Base-by-base conservation (phyloP, 2,113 vertebrate genomes). In the Pelecanus crispus region DNA sequence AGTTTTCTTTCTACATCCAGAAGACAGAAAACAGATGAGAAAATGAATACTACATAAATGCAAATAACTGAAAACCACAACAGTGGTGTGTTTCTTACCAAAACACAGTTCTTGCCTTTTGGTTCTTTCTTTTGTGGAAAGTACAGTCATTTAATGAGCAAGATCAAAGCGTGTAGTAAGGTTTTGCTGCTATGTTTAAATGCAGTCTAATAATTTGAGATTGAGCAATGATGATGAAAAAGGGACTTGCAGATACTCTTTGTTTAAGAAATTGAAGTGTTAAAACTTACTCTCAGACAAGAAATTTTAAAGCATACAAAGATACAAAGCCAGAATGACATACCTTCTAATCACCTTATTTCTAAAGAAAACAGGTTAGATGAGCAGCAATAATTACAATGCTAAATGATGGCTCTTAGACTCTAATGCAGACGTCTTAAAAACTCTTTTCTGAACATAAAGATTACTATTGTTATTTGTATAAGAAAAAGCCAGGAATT, bases 291-390 rank as follows among this genome's bases (percentile, higher is more conserved):
- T 40, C 36, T 83, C 36, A 50, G 6, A 67, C n/a, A 15, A 72
- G 6, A 85, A 82, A 59, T 67, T 52, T 53, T 47, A 68, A 90
- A 34, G 2, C 9, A 66, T 0, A 0, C 0, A 1, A 63, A 78
- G 28, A 31, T n/a, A 40, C 3, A 81, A 71, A 94, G 31, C 7
- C 47, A 82, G 32, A 82, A 88, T 53, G 5, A 36, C 4, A 47
- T 24, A 21, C 4, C 3, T 40, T 15, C 34, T 70, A 59, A 59
- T 62, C 24, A 40, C 6, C 1, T 17, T 53, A 36, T 63, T 90
- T 88, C 42, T 80, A 25, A 53, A 32, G 34, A 73, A 66, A 71
- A 36, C 5, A 26, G 5, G 20, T 74, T 77, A 66, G 16, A 45
- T 2, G 1, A 49, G 4, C 28, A 88, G 6, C 11, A 32, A 10